Evolutionary conservation across 2,113 vertebrate genomes (phyloP).

Genomic region (Desmodus rotundus): DNA sequence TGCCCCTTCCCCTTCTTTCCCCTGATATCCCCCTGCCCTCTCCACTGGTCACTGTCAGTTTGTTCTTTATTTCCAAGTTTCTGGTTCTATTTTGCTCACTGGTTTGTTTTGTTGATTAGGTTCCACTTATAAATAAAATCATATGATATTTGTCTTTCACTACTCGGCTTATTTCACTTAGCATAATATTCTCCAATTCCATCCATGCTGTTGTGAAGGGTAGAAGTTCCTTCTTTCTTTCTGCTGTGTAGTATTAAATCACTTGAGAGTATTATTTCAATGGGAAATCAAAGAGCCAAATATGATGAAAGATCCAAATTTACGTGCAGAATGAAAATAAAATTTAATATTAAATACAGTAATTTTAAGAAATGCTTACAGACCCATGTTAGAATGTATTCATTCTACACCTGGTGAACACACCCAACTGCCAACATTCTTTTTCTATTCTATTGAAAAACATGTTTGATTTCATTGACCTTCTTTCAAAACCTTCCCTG

Average conservation of each 20-base stretch:
- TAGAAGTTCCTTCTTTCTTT: no score
- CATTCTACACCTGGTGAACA: not conserved
- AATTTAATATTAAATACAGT: conserved; percentile 28
- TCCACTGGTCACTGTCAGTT: no score
- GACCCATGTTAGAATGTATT: not conserved
- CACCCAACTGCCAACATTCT: not conserved
- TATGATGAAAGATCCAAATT: not conserved
- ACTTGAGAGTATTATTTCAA: conserved; percentile 15
- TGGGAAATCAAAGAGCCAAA: not conserved
- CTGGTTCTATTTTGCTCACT: no score
- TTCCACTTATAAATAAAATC: no score
- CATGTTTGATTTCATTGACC: not conserved
- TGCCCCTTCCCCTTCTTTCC: no score
- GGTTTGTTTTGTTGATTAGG: no score
- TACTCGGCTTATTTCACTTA: no score
- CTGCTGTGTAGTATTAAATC: not conserved
- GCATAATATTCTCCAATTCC: no score
- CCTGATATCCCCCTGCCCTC: no score
- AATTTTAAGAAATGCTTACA: not conserved
- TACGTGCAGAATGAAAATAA: not conserved
- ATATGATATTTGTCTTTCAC: no score
- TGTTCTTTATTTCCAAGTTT: no score
- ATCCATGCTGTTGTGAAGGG: no score
- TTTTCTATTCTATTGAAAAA: not conserved
- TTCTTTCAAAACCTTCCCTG: not conserved